A percentile compares a stretch with the other conserved stretches of the same genome.
These are phyloP conservation scores for Hemithea aestivaria DNA, from an alignment of 2,888 invertebrate species.

Conservation along the genomic window DNA sequence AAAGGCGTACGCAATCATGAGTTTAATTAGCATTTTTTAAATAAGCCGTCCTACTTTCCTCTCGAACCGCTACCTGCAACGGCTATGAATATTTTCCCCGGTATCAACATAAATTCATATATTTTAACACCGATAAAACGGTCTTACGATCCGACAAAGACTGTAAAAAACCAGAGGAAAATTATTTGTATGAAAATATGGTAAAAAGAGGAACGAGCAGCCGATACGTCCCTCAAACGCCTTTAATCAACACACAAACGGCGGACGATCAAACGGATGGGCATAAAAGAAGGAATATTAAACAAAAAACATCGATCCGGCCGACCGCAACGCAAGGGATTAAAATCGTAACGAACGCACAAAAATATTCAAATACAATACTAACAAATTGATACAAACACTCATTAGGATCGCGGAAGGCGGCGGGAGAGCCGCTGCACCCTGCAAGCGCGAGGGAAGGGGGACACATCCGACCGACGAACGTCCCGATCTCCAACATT, in stretches of 20 bases:
- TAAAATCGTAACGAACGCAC: constrained; percentile 76
- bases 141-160: constrained; percentile 2
- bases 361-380: constrained; percentile 79
- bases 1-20: constrained; percentile 38
- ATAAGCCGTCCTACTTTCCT: constrained; percentile 28
- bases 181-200: constrained; percentile 4
- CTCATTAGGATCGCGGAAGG: constrained; percentile 76
- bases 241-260: constrained; percentile 66
- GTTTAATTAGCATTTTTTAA: constrained; percentile 45
- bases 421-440: constrained; percentile 32
- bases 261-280: constrained; percentile 62
- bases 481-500: constrained; percentile 65
- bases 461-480: constrained; percentile 32
- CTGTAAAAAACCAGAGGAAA: neutral
- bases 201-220: constrained; percentile 6
- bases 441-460: constrained; percentile 23
- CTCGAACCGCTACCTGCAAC: constrained; percentile 17
- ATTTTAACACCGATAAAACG: constrained; percentile 15
- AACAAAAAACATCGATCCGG: constrained; percentile 69
- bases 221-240: constrained; percentile 41
- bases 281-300: constrained; percentile 54
- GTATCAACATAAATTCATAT: constrained; percentile 18
- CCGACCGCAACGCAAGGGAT: constrained; percentile 65
- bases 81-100: constrained; percentile 20
- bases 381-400: constrained; percentile 80